Evolutionary conservation across 1,140 invertebrate species (phyloP).

Genomic region (Drosophila tristis): DNA sequence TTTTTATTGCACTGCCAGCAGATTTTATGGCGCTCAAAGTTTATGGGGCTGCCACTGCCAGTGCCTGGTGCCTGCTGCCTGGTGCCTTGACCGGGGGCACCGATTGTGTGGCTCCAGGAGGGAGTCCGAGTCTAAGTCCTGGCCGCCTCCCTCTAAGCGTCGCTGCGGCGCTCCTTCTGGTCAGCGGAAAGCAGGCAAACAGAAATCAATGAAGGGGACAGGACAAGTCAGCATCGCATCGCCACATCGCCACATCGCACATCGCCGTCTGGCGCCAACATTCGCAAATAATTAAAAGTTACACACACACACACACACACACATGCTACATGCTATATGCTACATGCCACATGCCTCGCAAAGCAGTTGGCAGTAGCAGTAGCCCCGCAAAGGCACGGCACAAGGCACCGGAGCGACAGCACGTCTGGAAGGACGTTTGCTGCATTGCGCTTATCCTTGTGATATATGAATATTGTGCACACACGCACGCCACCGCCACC

Average conservation of each 20-base stretch:
- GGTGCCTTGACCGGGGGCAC: conserved; percentile 28
- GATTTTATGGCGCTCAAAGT: conserved; percentile 84
- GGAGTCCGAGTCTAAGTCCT: background rate
- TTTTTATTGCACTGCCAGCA: conserved; percentile 82
- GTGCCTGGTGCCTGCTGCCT: conserved; percentile 30
- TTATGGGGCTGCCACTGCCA: conserved; percentile 79
- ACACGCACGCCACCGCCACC: conserved; percentile 61
- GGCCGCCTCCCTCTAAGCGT: conserved; percentile 8
- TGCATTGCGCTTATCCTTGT: conserved; percentile 84
- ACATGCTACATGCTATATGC: conserved; percentile 17
- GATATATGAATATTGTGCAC: conserved; percentile 84
- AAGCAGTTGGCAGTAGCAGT: conserved; percentile 38
- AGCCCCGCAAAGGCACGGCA: conserved; percentile 36
- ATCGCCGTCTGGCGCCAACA: conserved; percentile 77
- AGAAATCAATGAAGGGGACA: conserved; percentile 68
- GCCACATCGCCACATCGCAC: conserved; percentile 58
- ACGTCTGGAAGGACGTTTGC: conserved; percentile 83
- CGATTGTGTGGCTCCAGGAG: background rate
- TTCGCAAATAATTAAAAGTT: conserved; percentile 83
- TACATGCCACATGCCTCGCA: conserved; percentile 14
- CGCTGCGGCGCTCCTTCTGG: conserved; percentile 26
- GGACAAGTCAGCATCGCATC: conserved; percentile 21
- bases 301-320: conserved; percentile 41
- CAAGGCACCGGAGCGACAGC: conserved; percentile 51
- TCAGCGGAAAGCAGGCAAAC: conserved; percentile 47